Conservation (phyloP, 2,888 invertebrate species). For the Drosophila monieri region DNA sequence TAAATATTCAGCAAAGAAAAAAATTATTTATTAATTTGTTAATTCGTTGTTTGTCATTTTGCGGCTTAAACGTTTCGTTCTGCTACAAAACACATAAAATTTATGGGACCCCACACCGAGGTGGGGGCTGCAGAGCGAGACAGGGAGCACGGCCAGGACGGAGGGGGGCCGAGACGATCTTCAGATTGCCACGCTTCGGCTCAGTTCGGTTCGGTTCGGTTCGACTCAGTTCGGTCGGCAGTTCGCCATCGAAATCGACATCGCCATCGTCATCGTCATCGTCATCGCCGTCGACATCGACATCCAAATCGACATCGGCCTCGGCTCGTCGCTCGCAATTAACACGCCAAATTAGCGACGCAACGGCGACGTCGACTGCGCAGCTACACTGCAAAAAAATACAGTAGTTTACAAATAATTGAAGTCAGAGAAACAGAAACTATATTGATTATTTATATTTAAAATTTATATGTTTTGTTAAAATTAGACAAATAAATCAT, state of each 20-base stretch:
- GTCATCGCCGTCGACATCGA: conserved; percentile 10
- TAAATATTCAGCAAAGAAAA: conserved; percentile 58
- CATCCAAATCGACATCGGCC: conserved; percentile 20
- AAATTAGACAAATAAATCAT: no score
- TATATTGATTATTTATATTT: no score
- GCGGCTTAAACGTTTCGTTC: conserved; percentile 80
- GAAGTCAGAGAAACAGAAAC: no score
- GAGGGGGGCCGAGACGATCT: conserved; percentile 17
- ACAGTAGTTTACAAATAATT: not conserved
- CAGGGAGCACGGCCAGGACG: conserved; percentile 3
- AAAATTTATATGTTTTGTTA: no score
- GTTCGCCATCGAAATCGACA: not conserved
- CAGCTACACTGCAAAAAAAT: conserved; percentile 4
- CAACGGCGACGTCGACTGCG: conserved; percentile 31
- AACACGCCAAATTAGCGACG: conserved; percentile 77
- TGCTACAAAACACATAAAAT: conserved; percentile 74
- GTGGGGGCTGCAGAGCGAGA: conserved; percentile 28
- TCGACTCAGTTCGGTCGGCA: conserved; percentile 28
- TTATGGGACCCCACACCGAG: conserved; percentile 58
- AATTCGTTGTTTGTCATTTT: conserved; percentile 79
- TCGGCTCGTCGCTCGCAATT: conserved; percentile 66
- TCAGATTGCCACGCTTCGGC: conserved; percentile 29
- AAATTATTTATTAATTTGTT: conserved; percentile 80
- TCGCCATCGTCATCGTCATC: not conserved
- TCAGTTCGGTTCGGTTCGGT: conserved; percentile 27